Evolutionary conservation across 92 coral and sea anemone genomes (phyloP).

Genomic region (Epizoanthus scotinus): DNA sequence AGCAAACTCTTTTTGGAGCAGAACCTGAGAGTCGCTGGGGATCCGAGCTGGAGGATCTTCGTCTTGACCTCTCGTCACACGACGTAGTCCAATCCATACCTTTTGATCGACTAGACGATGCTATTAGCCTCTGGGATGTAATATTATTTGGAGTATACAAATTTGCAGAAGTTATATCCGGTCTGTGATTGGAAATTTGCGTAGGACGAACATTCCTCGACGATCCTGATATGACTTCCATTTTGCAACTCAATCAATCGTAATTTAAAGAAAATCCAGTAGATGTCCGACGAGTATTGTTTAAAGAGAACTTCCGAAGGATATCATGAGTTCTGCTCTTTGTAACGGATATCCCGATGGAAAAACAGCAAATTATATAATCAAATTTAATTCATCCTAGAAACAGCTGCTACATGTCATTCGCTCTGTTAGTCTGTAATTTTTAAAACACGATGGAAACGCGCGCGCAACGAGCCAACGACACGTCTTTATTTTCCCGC

Average conservation of each 20-base stretch:
- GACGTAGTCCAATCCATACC: constrained; percentile 1
- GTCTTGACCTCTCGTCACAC: not conserved
- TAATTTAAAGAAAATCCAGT: too few relatives aligned
- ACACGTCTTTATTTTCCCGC: too few relatives aligned
- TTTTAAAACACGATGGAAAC: too few relatives aligned
- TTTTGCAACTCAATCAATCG: not conserved
- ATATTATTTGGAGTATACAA: constrained; percentile 24
- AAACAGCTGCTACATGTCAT: too few relatives aligned
- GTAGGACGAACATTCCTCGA: not conserved
- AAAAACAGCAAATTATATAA: too few relatives aligned
- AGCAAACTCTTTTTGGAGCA: constrained; percentile 13
- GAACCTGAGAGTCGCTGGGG: constrained; percentile 10
- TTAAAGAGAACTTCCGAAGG: too few relatives aligned
- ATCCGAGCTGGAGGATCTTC: constrained; percentile 18
- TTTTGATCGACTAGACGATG: constrained; percentile 3
- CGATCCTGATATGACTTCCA: not conserved
- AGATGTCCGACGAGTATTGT: too few relatives aligned
- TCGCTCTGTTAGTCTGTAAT: too few relatives aligned
- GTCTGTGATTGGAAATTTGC: constrained; percentile 7
- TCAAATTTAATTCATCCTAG: too few relatives aligned
- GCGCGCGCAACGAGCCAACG: too few relatives aligned
- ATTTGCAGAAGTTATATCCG: constrained; percentile 11
- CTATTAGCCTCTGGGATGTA: not conserved
- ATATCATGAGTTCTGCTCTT: too few relatives aligned
- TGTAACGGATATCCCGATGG: too few relatives aligned